Conservation (phyloP, 2,797 vertebrate genomes). For the Carapus acus region DNA sequence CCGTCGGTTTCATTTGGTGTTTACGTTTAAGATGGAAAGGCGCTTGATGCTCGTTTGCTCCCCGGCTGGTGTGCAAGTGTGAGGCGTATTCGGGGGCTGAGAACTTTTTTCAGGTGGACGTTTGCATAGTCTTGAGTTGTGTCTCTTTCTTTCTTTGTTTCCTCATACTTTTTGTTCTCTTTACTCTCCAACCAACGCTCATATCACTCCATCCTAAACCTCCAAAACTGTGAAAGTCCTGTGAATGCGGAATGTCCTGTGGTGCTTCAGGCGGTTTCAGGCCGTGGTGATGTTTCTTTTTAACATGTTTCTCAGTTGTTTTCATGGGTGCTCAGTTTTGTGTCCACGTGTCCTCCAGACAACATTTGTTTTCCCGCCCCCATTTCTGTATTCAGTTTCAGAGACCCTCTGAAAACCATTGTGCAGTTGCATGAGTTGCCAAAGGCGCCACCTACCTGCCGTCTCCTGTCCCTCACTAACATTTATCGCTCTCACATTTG, state of each 20-base stretch:
- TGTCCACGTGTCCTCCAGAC: too few relatives aligned
- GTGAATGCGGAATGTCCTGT: constrained; percentile 4
- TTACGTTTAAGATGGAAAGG: constrained; percentile 25
- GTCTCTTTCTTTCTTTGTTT: too few relatives aligned
- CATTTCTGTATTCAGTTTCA: constrained; percentile 11
- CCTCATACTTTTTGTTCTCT: background rate
- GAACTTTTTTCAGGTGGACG: too few relatives aligned
- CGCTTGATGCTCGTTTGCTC: constrained; percentile 18
- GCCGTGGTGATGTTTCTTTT: constrained; percentile 17
- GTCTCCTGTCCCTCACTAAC: constrained; percentile 51
- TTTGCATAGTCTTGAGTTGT: too few relatives aligned
- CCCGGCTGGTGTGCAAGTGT: constrained; percentile 15
- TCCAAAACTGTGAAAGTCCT: constrained; percentile 30
- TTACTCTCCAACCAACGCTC: background rate
- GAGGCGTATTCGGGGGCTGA: constrained; percentile 39
- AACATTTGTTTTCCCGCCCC: background rate
- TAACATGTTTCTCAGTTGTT: background rate
- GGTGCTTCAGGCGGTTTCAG: background rate
- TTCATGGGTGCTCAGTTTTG: constrained; percentile 2
- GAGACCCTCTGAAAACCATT: constrained; percentile 17
- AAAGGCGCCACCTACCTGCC: constrained; percentile 26
- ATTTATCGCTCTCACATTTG: constrained; percentile 32
- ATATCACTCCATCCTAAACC: background rate
- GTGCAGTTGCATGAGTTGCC: constrained; percentile 54
- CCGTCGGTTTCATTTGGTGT: constrained; percentile 27